Conservation (phyloP, 2,888 invertebrate species). For the Xylocampa areola region DNA sequence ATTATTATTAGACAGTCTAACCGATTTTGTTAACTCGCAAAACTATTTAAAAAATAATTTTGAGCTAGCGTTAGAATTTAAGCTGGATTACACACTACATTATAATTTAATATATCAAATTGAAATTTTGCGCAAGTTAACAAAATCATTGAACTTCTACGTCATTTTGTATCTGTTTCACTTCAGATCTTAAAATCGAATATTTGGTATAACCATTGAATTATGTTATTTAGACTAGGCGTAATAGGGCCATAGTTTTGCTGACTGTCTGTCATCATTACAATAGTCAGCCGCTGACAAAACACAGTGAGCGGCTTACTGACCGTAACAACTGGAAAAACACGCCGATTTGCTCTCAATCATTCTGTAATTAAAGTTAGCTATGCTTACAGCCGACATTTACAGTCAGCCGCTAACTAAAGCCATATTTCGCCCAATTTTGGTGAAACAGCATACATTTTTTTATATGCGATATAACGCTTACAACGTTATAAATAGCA, state of each 20-base stretch:
- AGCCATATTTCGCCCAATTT: neutral
- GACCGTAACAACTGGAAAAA: no score
- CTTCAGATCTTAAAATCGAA: conserved; percentile 51
- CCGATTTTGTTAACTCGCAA: conserved; percentile 34
- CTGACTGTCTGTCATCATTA: no score
- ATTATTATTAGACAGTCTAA: neutral
- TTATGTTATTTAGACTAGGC: conserved; percentile 4
- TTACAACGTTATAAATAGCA: conserved; percentile 18
- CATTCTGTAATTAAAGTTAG: neutral
- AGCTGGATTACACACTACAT: conserved; percentile 34
- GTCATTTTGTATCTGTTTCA: conserved; percentile 26
- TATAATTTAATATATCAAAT: conserved; percentile 27
- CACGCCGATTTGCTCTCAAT: no score
- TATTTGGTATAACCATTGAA: conserved; percentile 42
- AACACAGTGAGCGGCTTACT: no score
- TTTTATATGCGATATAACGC: conserved; percentile 19
- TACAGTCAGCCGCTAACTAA: conserved; percentile 2
- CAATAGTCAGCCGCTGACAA: no score
- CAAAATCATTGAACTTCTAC: conserved; percentile 31
- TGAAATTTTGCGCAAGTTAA: conserved; percentile 12
- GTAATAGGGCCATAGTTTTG: neutral
- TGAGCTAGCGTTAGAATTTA: conserved; percentile 41
- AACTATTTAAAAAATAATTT: conserved; percentile 29
- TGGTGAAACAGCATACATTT: conserved; percentile 29
- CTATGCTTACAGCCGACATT: neutral